Evolutionary conservation across 2,113 vertebrate genomes (phyloP), one percentile per base, ranked within the genome.

Genomic region (Amphiprion percula): DNA sequence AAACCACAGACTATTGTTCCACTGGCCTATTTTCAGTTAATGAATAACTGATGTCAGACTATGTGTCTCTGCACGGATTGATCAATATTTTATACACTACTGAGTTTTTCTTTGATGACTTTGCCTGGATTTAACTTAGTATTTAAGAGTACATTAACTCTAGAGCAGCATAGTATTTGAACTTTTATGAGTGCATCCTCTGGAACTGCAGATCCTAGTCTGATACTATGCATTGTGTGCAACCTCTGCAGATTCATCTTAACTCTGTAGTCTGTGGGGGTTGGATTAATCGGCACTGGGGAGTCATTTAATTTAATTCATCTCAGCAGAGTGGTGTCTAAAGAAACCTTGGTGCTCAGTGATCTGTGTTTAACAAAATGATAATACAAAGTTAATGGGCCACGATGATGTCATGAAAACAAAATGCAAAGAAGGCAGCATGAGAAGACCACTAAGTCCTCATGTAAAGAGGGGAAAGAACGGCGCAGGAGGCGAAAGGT

Each of bases 371-470:
- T 56, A 85, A 87, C 72, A 63, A 47, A 66, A 77, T 56, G 47
- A 63, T 68, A 88, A 72, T 21, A 33, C 49, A 28, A 47, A 10
- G 26, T 86, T 81, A 76, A 83, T 79, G 71, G 79, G 16, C 23
- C 49, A 17, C 19, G 63, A 59, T 55, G 37, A 46, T 74, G 74
- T 69, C 77, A 60, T 30, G 56, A 90, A 75, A 85, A 90, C 86
- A 89, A 88, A 82, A 79, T 67, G 53, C 59, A 6, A 11, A 55
- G 63, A 73, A 21, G 37, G 61, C 65, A 74, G 73, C 70, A 56
- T 30, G 49, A 75, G 58, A 81, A 85, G 74, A 77, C 55, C 47
- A 67, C 66, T 86, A 30, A 54, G 65, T 69, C 60, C 86, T 89
- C 86, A 73, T 83, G 80, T 78, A 47, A 47, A 69, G 62, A 26